Evolutionary conservation across 2,797 vertebrate genomes (phyloP), one percentile per base, ranked within the genome.

Genomic region (Hydrocynus forskahlii): DNA sequence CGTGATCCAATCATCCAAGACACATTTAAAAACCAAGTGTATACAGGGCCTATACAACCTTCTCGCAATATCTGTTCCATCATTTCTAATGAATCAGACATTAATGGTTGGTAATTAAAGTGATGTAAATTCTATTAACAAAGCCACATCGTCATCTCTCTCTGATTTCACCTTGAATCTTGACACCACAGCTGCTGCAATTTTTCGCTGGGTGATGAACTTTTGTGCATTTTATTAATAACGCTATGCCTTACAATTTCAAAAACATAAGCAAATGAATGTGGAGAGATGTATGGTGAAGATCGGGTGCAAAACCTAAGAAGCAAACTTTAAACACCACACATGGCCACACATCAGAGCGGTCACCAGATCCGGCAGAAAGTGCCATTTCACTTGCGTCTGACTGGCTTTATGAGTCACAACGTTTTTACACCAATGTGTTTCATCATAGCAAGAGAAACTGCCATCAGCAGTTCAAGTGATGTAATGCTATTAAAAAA

Each of bases 401-500:
- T 69, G 43, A 69, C 43, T n/a, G 7, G 19, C 52, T 67, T 40
- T 29, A 72, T 9, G 17, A 40, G 35, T 40, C 7, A n/a, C 45
- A 63, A 7, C 29, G 21, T 10, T 43, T 43, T 38, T 7, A 57
- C 54, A n/a, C 55, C 57, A 23, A 12, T 54, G 38, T 62, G 57
- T 23, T 60, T 60, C 21, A 60, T 60, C 57, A 60, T 23, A n/a
- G 67, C 79, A 69, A 57, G 17, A 10, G n/a, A n/a, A 21, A 7
- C 55, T 21, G 59, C 59, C 23, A 4, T 62, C 25, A 62, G 59
- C 57, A 66, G 52, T n/a, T 16, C 6, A 45, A 54, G 25, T 63
- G 60, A 63, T 63, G 60, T 63, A 63, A 63, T 63, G 60, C 60
- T 63, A 5, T 60, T 63, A 29, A 63, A 29, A 52, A 63, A 63